Evolutionary conservation across 2,113 vertebrate genomes (phyloP).

Genomic region (Petroica traversi): DNA sequence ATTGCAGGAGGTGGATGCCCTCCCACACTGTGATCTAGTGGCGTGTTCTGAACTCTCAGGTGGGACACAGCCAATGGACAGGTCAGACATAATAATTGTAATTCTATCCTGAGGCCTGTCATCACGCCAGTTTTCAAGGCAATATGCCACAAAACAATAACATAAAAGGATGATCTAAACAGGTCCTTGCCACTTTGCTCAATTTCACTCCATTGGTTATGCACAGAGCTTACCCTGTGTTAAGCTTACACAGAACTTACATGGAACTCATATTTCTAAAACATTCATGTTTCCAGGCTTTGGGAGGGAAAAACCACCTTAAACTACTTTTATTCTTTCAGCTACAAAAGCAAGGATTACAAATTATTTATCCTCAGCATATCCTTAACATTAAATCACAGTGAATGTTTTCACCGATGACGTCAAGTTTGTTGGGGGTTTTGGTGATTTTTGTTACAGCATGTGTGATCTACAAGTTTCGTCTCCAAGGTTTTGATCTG

Average conservation of each 20-base stretch:
- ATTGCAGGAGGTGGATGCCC: not conserved
- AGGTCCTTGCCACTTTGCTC: not conserved
- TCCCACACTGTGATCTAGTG: not conserved
- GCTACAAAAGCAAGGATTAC: not conserved
- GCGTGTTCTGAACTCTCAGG: not conserved
- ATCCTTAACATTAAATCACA: not conserved
- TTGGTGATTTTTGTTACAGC: not conserved
- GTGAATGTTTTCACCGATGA: not conserved
- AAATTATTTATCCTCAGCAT: not conserved
- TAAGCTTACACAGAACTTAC: not conserved
- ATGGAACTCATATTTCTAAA: not conserved
- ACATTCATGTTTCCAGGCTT: not conserved
- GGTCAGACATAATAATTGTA: not conserved
- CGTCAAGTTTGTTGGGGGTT: not conserved
- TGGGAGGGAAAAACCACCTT: not conserved
- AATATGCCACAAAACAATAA: not conserved
- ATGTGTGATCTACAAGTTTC: not conserved
- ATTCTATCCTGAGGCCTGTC: not conserved
- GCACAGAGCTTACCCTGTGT: not conserved
- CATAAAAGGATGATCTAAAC: not conserved
- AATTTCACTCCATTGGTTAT: not conserved
- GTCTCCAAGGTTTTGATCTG: not conserved
- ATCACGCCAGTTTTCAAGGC: not conserved
- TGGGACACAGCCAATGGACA: not conserved
- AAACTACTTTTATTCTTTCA: not conserved